phyloP scores from a whole-genome alignment of 92 coral and sea anemone genomes.

The Umimayanthus chanpuru region DNA sequence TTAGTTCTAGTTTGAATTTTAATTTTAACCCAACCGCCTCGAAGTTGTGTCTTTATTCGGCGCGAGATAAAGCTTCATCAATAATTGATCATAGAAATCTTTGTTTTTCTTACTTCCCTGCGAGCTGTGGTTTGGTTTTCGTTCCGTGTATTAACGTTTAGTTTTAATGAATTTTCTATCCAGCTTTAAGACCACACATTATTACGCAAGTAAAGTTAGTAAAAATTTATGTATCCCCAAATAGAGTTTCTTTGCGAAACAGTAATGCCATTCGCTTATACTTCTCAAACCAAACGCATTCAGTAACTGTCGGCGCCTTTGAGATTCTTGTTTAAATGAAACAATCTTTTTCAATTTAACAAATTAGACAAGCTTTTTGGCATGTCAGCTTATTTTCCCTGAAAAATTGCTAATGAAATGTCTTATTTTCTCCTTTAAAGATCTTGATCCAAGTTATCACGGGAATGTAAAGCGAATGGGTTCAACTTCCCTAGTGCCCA shows the following conservation, averaged over 20 bases:
- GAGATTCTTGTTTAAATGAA: constrained; percentile 44
- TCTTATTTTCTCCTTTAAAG: constrained; percentile 17
- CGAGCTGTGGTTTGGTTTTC: constrained; percentile 60
- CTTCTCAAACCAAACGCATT: constrained; percentile 20
- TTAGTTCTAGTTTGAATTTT: constrained; percentile 25
- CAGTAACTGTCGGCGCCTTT: constrained; percentile 39
- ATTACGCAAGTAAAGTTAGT: neutral
- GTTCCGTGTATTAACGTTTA: constrained; percentile 36
- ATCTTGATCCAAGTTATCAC: constrained; percentile 61
- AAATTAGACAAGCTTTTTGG: constrained; percentile 48
- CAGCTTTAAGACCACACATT: constrained; percentile 17
- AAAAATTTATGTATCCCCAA: neutral
- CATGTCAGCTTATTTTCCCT: constrained; percentile 21
- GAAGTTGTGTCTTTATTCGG: constrained; percentile 42
- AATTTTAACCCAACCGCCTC: constrained; percentile 57
- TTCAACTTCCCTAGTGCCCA: constrained; percentile 86
- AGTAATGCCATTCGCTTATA: constrained; percentile 17
- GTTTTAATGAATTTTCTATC: constrained; percentile 34
- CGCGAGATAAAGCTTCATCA: constrained; percentile 72
- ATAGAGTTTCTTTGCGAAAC: neutral
- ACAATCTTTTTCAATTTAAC: constrained; percentile 55
- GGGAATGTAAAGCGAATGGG: constrained; percentile 68
- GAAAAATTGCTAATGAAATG: constrained; percentile 16
- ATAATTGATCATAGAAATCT: constrained; percentile 76
- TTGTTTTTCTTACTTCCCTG: constrained; percentile 59